Evolutionary conservation across 2,888 invertebrate genomes (phyloP).

Genomic region (Cheilosia pagana): DNA sequence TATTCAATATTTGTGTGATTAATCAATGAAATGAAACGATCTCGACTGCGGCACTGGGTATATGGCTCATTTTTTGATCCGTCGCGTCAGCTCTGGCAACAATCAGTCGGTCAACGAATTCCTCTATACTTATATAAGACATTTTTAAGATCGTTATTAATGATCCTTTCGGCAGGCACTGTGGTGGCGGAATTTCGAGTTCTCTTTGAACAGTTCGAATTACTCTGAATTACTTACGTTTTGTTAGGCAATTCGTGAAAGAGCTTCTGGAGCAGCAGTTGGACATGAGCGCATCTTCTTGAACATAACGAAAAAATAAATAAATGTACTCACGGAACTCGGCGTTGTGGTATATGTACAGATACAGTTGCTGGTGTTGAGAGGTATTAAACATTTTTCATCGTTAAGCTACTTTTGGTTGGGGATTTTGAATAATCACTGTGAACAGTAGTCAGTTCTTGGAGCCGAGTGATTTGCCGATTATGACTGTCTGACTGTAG

Average conservation of each 20-base stretch:
- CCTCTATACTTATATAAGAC: slow-evolving; percentile 4
- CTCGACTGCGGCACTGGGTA: slow-evolving; percentile 4
- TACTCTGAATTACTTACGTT: slow-evolving; percentile 73
- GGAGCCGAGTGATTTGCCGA: slow-evolving; percentile 27
- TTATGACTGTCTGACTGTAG: neutral
- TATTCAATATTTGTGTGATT: slow-evolving; percentile 73
- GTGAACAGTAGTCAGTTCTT: slow-evolving; percentile 49
- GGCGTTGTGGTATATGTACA: slow-evolving; percentile 11
- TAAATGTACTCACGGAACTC: neutral
- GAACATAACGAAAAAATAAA: neutral
- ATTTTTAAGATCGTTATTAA: slow-evolving; percentile 71
- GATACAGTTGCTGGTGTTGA: slow-evolving; percentile 51
- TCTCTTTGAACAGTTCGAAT: slow-evolving; percentile 71
- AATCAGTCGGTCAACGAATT: slow-evolving; percentile 53
- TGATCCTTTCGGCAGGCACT: slow-evolving; percentile 72
- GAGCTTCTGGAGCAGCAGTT: slow-evolving; percentile 69
- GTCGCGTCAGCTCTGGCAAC: slow-evolving; percentile 32
- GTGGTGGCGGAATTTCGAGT: slow-evolving; percentile 60
- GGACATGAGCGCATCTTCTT: slow-evolving; percentile 39
- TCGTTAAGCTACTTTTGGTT: slow-evolving; percentile 52
- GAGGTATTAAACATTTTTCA: slow-evolving; percentile 63
- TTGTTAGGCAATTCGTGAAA: slow-evolving; percentile 71
- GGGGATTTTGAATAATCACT: slow-evolving; percentile 48
- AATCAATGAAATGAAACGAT: slow-evolving; percentile 71
- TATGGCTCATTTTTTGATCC: slow-evolving; percentile 32